Percentiles rank a stretch among this genome's conserved stretches.
phyloP scores from a whole-genome alignment of 2,797 vertebrate genomes.

The Epinephelus coioides region DNA sequence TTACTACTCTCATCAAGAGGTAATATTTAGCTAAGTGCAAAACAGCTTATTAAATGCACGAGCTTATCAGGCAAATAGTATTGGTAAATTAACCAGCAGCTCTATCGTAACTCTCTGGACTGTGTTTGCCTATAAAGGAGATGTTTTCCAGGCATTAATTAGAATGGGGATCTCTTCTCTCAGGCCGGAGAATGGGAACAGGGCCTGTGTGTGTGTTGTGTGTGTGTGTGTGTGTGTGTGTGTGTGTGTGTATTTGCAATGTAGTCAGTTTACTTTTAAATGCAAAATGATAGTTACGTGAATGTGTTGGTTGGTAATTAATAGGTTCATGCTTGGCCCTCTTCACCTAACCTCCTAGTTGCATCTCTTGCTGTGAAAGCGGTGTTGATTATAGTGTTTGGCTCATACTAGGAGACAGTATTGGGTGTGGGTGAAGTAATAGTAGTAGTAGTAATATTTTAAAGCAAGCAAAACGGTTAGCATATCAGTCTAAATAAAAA shows the following conservation, averaged over 20 bases:
- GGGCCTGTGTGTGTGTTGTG: background rate
- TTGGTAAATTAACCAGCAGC: slow-evolving; percentile 70
- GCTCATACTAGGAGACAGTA: slow-evolving; percentile 10
- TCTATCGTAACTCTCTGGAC: slow-evolving; percentile 55
- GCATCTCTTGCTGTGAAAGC: slow-evolving; percentile 30
- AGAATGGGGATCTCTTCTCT: slow-evolving; percentile 39
- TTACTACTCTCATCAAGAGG: slow-evolving; percentile 78
- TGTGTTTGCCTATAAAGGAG: slow-evolving; percentile 62
- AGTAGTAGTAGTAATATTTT: background rate
- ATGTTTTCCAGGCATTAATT: slow-evolving; percentile 74
- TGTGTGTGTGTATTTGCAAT: slow-evolving; percentile 7
- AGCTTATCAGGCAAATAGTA: slow-evolving; percentile 77
- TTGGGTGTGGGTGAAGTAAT: background rate
- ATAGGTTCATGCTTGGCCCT: slow-evolving; percentile 37
- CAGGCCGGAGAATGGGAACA: slow-evolving; percentile 26
- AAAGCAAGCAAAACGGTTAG: background rate
- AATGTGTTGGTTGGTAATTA: slow-evolving; percentile 50
- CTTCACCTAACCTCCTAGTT: slow-evolving; percentile 18
- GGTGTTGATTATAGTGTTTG: slow-evolving; percentile 24
- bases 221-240: slow-evolving; percentile 5
- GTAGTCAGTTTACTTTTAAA: slow-evolving; percentile 36
- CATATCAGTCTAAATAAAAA: slow-evolving; percentile 37
- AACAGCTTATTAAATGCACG: slow-evolving; percentile 77
- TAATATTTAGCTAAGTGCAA: slow-evolving; percentile 79
- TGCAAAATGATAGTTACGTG: slow-evolving; percentile 13